Evolutionary conservation across 1,140 invertebrate genomes (phyloP), one percentile per base, ranked within the genome.

Genomic region (Pseudomyrmex gracilis): DNA sequence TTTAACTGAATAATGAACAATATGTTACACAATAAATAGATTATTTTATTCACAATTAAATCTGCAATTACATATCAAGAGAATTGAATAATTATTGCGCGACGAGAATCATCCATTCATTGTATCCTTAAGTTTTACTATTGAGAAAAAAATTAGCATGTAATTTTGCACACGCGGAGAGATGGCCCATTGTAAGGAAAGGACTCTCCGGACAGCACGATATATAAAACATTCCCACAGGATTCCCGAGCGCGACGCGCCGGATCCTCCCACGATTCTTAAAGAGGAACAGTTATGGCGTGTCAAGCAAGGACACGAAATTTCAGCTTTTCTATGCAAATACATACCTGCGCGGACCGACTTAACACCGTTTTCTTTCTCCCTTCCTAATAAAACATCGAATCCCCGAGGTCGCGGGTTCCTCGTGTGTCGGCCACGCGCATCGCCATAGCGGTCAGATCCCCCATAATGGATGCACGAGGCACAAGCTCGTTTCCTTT

Each of bases 381-480:
- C 88, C 86, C 86, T 90, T 89, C 71, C 85, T 90, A 92, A 93
- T 93, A 94, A 93, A 92, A 91, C 85, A 67, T 84, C 85, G 86
- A 89, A 91, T 89, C 88, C 84, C 76, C 57, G 66, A 88, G 76
- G 87, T 84, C 86, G 88, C 87, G 83, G 87, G 90, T 86, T 87
- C 86, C 86, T 93, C 93, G 93, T 94, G 93, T 94, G 94, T 92
- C 94, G 87, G 94, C 92, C 94, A 94, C 94, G 94, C 93, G 93
- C 84, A 90, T 89, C 87, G 85, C 87, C 83, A 73, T 85, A 92
- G 90, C 90, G 93, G 91, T 92, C 92, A 91, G 91, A 87, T n/a
- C 53, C 61, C 87, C 85, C 85, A 91, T 93, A 93, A 94, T 94
- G 89, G 90, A 93, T 92, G 91, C 93, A 94, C 91, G 91, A 91